Evolutionary conservation across 2,113 vertebrate genomes (phyloP).

Genomic region (Cynopterus brachyotis): DNA sequence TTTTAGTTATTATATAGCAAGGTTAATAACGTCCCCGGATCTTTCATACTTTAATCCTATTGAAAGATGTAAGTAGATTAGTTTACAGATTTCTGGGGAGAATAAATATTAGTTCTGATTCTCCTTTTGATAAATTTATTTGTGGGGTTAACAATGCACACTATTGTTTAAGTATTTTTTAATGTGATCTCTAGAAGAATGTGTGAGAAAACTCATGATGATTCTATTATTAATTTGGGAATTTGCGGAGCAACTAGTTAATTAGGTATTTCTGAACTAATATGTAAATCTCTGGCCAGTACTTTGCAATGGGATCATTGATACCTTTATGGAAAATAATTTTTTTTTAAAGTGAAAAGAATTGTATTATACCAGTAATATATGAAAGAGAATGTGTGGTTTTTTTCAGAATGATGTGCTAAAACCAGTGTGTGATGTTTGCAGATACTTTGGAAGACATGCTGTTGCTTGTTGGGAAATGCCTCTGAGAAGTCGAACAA

Average conservation of each 20-base stretch:
- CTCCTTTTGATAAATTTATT: not conserved
- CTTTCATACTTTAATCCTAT: not conserved
- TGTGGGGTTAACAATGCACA: not conserved
- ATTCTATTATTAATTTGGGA: constrained; percentile 66
- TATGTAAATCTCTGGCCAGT: not conserved
- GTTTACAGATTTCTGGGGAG: not conserved
- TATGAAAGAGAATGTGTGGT: not conserved
- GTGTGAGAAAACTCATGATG: not conserved
- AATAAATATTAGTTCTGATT: not conserved
- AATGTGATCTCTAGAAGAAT: constrained; percentile 16
- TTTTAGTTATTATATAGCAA: constrained; percentile 4
- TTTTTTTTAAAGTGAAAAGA: not conserved
- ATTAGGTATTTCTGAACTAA: constrained; percentile 58
- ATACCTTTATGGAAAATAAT: constrained; percentile 35
- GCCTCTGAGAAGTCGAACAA: not conserved
- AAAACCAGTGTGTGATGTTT: not conserved
- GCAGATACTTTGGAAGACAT: constrained; percentile 1
- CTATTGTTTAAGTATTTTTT: constrained; percentile 5
- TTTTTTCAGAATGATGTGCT: not conserved
- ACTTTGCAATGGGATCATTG: constrained; percentile 17
- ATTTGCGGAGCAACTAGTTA: constrained; percentile 53
- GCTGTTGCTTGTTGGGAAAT: not conserved
- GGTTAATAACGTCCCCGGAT: not conserved
- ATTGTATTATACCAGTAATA: not conserved
- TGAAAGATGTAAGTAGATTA: not conserved